Evolutionary conservation across 2,888 invertebrate genomes (phyloP), one percentile per base, ranked within the genome.

Genomic region (Tetragnatha montana): DNA sequence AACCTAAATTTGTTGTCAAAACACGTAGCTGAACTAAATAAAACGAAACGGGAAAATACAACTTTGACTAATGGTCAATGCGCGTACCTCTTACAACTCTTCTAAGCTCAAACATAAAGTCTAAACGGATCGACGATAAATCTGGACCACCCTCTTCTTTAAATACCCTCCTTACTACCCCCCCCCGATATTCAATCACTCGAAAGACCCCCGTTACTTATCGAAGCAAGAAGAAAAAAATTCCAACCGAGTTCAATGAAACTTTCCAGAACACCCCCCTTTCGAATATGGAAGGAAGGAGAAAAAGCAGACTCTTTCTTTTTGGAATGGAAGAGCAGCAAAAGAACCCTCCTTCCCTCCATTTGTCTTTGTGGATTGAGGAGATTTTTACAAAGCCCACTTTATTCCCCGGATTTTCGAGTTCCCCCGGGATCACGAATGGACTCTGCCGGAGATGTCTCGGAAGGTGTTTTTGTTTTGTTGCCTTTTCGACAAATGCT

Each of bases 281-380:
- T 35, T 6, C 60, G 60, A 60, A 50, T 81, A 71, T 81, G n/a
- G 12, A 12, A 47, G n/a, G 8, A 51, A 81, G 8, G 35, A 81
- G 12, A 68, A 50, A 12, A 60, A 35, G 19, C 60, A 50, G 17
- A 35, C 21, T 51, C 76, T n/a, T 8, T n/a, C 50, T 50, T 19
- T 82, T 73, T 35, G 14, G 19, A 14, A 17, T 47, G 6, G 3
- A 47, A 82, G n/a, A 83, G 60, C 21, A 84, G 76, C 69, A 69
- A 69, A 84, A 84, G 69, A 22, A 7, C 83, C 69, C 2, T 47
- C 19, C 76, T 70, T 76, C 68, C 19, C 76, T 70, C 83, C 83
- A 84, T 84, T 84, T 84, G 83, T 84, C 83, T 69, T 69, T 60
- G 47, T 68, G 76, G 83, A 76, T 84, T 76, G 50, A 69, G 21